These are phyloP conservation scores for Perca fluviatilis DNA, from an alignment of 2,113 vertebrate genomes.

Conservation along the genomic window DNA sequence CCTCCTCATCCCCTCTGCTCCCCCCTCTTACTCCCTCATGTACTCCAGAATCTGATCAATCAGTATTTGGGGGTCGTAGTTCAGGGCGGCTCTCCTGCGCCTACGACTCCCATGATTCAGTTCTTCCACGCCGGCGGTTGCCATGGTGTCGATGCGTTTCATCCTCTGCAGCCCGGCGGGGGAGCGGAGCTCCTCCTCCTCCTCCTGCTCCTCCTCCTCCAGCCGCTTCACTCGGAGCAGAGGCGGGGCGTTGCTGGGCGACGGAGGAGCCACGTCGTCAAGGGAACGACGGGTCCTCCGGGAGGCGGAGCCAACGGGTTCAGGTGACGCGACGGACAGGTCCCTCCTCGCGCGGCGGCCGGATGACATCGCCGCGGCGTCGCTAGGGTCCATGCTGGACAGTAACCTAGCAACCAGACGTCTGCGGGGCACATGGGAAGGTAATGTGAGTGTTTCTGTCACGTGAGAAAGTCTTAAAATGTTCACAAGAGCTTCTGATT, in stretches of 20 bases:
- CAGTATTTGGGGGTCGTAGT: conserved; percentile 79
- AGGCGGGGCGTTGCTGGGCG: conserved; percentile 65
- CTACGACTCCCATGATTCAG: conserved; percentile 63
- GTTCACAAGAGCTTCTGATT: too few relatives aligned
- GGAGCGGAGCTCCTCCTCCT: conserved; percentile 44
- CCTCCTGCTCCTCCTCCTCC: conserved; percentile 71
- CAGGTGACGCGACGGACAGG: conserved; percentile 36
- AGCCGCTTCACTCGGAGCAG: conserved; percentile 85
- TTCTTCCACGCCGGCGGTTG: conserved; percentile 41
- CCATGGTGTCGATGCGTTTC: conserved; percentile 79
- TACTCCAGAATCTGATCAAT: conserved; percentile 81
- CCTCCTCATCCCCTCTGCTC: background rate
- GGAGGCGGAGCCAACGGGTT: conserved; percentile 42
- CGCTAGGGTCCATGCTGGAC: conserved; percentile 62
- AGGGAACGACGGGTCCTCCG: conserved; percentile 81
- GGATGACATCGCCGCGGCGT: conserved; percentile 32
- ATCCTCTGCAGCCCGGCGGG: conserved; percentile 77
- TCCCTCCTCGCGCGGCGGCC: conserved; percentile 69
- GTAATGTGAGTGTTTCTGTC: too few relatives aligned
- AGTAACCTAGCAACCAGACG: conserved; percentile 81
- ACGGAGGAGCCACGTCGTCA: conserved; percentile 60
- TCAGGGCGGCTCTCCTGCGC: conserved; percentile 68
- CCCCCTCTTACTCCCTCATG: conserved; percentile 73
- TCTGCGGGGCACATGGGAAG: conserved; percentile 48
- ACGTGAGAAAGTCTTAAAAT: too few relatives aligned